Conservation (phyloP, 2,797 vertebrate genomes). For the Cottoperca gobio region DNA sequence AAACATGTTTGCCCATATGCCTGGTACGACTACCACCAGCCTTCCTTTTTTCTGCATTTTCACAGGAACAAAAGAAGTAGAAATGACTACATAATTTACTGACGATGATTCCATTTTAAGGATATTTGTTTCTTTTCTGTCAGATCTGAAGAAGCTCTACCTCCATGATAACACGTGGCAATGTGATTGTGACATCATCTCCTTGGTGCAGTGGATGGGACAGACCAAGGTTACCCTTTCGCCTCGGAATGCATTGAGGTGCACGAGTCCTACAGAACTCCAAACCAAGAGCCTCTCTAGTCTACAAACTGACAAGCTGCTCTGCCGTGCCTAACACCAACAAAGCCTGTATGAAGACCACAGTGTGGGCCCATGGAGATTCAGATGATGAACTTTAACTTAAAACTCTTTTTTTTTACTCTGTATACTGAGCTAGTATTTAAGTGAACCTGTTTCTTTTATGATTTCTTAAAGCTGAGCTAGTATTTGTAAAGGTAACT, state of each 20-base stretch:
- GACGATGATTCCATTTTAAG: background rate
- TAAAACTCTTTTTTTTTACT: background rate
- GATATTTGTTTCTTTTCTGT: background rate
- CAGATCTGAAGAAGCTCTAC: conserved; percentile 81
- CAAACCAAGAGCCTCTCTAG: conserved; percentile 71
- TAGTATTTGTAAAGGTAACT: background rate
- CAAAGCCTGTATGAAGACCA: conserved; percentile 9
- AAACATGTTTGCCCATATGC: conserved; percentile 75
- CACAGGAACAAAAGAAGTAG: background rate
- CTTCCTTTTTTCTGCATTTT: conserved; percentile 14
- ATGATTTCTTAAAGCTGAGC: background rate
- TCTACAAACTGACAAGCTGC: conserved; percentile 61
- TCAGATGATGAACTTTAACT: conserved; percentile 2
- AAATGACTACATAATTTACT: background rate
- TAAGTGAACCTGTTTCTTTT: background rate
- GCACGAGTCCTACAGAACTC: conserved; percentile 72
- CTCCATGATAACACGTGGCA: conserved; percentile 84
- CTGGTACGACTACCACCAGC: conserved; percentile 69
- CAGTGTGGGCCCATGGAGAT: background rate
- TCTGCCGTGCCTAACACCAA: conserved; percentile 63
- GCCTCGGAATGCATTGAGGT: conserved; percentile 67
- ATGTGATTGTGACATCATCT: conserved; percentile 83
- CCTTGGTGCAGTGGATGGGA: conserved; percentile 78
- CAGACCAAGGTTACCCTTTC: conserved; percentile 67
- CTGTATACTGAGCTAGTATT: background rate